Percentiles rank a stretch among this genome's conserved stretches.
These are phyloP conservation scores for Chrysemys picta DNA, from an alignment of 2,113 vertebrate species.

Conservation along the genomic window DNA sequence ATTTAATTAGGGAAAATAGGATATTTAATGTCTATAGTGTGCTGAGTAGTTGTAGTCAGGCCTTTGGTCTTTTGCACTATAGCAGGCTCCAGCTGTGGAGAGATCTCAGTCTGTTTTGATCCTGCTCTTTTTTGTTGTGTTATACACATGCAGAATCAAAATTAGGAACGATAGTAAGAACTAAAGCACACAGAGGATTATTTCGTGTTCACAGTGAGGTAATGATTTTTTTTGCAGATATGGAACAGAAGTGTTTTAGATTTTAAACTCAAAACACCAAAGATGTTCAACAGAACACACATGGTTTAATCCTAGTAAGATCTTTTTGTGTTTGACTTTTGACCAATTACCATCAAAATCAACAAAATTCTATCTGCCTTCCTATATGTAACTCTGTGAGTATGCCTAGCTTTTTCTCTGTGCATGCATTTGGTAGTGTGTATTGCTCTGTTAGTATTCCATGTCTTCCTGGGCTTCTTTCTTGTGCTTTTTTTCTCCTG, in stretches of 20 bases:
- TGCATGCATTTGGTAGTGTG: background rate
- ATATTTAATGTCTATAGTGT: slow-evolving; percentile 18
- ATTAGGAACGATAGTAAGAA: slow-evolving; percentile 57
- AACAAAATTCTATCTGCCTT: background rate
- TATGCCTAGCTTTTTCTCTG: background rate
- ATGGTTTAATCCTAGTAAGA: slow-evolving; percentile 31
- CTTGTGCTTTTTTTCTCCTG: background rate
- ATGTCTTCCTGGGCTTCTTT: background rate
- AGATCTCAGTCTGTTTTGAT: slow-evolving; percentile 63
- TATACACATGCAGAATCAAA: slow-evolving; percentile 73
- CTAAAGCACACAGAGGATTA: slow-evolving; percentile 31
- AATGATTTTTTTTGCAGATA: slow-evolving; percentile 3
- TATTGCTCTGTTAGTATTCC: background rate
- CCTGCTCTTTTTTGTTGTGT: slow-evolving; percentile 55
- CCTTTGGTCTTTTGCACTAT: slow-evolving; percentile 54
- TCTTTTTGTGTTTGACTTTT: slow-evolving; percentile 45
- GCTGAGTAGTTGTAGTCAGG: slow-evolving; percentile 22
- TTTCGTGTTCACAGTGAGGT: slow-evolving; percentile 47
- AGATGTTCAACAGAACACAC: slow-evolving; percentile 8
- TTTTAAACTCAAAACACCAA: background rate
- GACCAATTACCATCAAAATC: slow-evolving; percentile 30
- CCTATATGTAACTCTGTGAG: background rate
- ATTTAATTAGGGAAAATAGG: slow-evolving; percentile 72
- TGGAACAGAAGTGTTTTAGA: background rate
- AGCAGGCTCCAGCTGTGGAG: slow-evolving; percentile 60